phyloP scores from a whole-genome alignment of 2,797 vertebrate species.

The Sebastes variabilis region DNA sequence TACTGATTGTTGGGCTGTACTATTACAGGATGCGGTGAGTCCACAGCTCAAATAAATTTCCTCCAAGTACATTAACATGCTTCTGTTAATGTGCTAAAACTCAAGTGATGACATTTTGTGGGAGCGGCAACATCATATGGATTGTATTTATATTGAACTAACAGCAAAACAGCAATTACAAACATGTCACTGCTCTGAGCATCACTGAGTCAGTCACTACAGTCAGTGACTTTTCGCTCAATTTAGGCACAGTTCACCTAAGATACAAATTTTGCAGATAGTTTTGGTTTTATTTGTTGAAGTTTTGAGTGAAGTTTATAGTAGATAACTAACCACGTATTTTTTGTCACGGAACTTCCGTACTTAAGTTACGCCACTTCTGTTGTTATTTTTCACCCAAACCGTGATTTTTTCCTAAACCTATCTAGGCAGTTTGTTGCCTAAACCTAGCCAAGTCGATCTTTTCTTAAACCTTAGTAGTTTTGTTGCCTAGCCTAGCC shows the following conservation, averaged over 20 bases:
- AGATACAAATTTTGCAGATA: no score
- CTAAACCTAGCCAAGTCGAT: no score
- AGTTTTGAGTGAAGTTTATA: neutral
- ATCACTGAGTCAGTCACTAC: no score
- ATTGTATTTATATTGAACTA: neutral
- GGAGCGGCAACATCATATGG: neutral
- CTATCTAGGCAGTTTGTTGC: no score
- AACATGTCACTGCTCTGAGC: neutral
- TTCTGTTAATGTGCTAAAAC: neutral
- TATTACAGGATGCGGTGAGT: constrained; percentile 72
- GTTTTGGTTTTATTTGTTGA: neutral
- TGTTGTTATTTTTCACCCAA: no score
- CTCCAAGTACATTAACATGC: neutral
- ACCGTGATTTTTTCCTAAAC: no score
- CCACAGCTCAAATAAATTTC: neutral
- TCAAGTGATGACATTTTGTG: neutral
- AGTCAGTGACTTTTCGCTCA: neutral
- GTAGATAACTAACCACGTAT: no score
- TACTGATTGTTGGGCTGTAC: constrained; percentile 61
- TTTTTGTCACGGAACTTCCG: no score
- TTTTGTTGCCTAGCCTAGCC: no score
- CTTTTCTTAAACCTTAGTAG: no score
- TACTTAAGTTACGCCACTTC: no score
- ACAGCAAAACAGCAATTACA: neutral
- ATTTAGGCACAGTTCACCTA: neutral